These are phyloP conservation scores for Piliocolobus tephrosceles DNA, from an alignment of 2,113 vertebrate genomes.

Conservation along the genomic window DNA sequence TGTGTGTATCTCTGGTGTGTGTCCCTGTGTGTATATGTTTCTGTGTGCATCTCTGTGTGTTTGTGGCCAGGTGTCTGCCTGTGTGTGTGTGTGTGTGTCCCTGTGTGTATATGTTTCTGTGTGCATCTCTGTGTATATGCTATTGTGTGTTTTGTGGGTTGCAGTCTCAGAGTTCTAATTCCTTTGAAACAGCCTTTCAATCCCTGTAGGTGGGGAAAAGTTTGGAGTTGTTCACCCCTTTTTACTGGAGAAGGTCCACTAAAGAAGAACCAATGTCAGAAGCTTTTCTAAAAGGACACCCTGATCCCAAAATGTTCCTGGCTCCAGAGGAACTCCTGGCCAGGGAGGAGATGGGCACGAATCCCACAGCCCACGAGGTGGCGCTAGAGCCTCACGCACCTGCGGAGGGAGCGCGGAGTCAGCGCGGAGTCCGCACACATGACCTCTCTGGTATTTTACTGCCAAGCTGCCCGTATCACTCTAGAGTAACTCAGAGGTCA, in stretches of 20 bases:
- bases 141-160: not conserved
- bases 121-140: no score
- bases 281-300: not conserved
- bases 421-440: not conserved
- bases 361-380: not conserved
- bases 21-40: no score
- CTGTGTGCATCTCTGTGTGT: not conserved
- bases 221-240: no score
- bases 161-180: not conserved
- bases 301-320: no score
- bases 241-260: not conserved
- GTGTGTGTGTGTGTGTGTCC: not conserved
- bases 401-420: no score
- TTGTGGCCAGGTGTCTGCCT: not conserved
- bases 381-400: not conserved
- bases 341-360: no score
- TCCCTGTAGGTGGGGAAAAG: not conserved
- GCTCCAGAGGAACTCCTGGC: no score
- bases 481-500: not conserved
- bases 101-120: no score
- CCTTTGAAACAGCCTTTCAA: not conserved
- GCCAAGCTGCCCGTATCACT: no score
- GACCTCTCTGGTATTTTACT: rapidly evolving
- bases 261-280: not conserved
- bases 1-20: not conserved